Base-by-base conservation (phyloP, 2,888 invertebrate species). In the Steinernema scapterisci region DNA sequence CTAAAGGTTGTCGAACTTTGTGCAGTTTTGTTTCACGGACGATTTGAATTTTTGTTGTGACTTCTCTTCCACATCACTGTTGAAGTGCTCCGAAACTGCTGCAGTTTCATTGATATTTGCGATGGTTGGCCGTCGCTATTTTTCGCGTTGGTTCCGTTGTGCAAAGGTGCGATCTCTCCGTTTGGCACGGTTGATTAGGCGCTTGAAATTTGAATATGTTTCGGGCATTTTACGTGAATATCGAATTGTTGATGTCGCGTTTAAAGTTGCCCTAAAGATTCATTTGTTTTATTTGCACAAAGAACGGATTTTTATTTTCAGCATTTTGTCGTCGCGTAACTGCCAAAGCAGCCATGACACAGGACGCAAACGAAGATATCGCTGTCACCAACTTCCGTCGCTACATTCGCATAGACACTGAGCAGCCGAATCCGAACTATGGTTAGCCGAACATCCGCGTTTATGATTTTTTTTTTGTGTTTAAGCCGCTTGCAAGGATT, bases 351-450 rank as follows among this genome's bases (percentile, higher is more conserved):
- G 23, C 19, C 19, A 52, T 52, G 52, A 1, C 52, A 1, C 19
- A 21, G 7, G 23, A 21, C 21, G 73, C 9, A n/a, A 73, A 48
- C 21, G 76, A 86, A 72, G 81, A 85, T 70, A 83, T 85, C 25
- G 88, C 92, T 78, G 91, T 94, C 77, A 91, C 92, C 80, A 92
- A 92, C 86, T 93, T 96, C 86, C 91, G 93, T 74, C 92, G 94
- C 85, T 96, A 95, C 90, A 89, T 96, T 73, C 91, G 91, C 81
- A 94, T 95, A 83, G 92, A 93, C 9, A 93, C 94, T 73, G 93
- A 95, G 0, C 95, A 95, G 85, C 95, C 95, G 0, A 89, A 93
- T 86, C 90, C 94, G 5, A 91, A 95, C 88, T 95, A 95, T 88
- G 92, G 95, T 94, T 89, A 84, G 82, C 54, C 7, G n/a, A 27